Conservation (phyloP, 2,888 invertebrate genomes). For the Xestia sexstrigata region DNA sequence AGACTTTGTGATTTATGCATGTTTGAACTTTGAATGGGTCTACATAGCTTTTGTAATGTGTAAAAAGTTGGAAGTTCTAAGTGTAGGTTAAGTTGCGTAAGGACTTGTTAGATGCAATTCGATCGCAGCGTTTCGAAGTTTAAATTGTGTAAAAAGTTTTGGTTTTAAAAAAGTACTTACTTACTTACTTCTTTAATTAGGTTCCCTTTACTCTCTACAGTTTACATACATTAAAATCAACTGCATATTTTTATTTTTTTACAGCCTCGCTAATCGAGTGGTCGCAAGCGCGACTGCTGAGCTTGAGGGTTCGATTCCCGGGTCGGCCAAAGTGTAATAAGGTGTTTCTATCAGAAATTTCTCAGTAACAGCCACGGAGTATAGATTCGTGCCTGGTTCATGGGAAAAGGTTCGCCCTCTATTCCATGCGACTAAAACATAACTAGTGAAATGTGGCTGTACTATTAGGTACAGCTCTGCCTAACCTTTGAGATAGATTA, state of each 20-base stretch:
- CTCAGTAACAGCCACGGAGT: no score
- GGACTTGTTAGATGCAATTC: conserved; percentile 17
- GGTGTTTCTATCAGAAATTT: no score
- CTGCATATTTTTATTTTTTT: background rate
- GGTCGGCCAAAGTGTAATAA: no score
- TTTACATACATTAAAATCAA: background rate
- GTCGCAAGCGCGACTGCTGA: no score
- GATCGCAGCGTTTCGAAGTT: conserved; percentile 23
- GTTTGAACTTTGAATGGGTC: conserved; percentile 65
- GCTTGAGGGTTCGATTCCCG: no score
- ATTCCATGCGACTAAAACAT: no score
- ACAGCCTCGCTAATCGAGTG: background rate
- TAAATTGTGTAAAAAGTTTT: conserved; percentile 14
- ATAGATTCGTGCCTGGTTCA: no score
- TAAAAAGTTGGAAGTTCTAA: conserved; percentile 63
- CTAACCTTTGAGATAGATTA: background rate
- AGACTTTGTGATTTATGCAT: conserved; percentile 66
- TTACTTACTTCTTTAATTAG: background rate
- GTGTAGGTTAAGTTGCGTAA: conserved; percentile 37
- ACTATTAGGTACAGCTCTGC: no score
- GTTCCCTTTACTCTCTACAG: background rate
- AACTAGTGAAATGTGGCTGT: no score
- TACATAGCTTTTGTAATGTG: conserved; percentile 66
- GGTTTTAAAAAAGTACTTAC: background rate
- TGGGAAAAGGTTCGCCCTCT: no score